phyloP scores from a whole-genome alignment of 1,140 invertebrate species.

The Hycleus phaleratus region DNA sequence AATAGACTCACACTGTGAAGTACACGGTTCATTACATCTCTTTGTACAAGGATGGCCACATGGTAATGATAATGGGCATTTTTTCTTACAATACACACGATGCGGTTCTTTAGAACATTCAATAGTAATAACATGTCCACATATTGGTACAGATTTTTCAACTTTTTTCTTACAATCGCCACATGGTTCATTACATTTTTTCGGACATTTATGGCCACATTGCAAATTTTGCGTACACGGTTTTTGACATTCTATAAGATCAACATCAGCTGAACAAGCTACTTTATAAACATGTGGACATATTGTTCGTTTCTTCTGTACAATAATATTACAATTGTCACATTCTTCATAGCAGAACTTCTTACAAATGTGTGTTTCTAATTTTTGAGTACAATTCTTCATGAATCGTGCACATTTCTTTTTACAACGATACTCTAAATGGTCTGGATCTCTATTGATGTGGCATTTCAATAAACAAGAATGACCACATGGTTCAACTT shows the following conservation, averaged over 20 bases:
- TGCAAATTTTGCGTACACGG: conserved; percentile 42
- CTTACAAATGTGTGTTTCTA: conserved; percentile 42
- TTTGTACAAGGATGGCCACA: conserved; percentile 45
- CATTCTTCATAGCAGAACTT: conserved; percentile 47
- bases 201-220: conserved; percentile 47
- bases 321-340: conserved; percentile 42
- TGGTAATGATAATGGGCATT: conserved; percentile 36
- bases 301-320: conserved; percentile 40
- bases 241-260: conserved; percentile 38
- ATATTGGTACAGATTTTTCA: conserved; percentile 40
- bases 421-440: conserved; percentile 45
- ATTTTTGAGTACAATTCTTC: conserved; percentile 35
- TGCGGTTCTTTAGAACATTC: conserved; percentile 33
- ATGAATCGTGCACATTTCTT: conserved; percentile 43
- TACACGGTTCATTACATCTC: conserved; percentile 39
- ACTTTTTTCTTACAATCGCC: conserved; percentile 41
- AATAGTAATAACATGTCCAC: conserved; percentile 40
- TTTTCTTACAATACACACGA: conserved; percentile 32
- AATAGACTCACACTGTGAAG: conserved; percentile 31
- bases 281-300: conserved; percentile 42
- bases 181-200: conserved; percentile 43
- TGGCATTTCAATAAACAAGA: conserved; percentile 43
- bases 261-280: conserved; percentile 38
- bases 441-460: conserved; percentile 44
- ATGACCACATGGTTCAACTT: conserved; percentile 47